These are phyloP conservation scores for Eidolon dupreanum DNA, from an alignment of 2,797 vertebrate genomes.

Conservation along the genomic window DNA sequence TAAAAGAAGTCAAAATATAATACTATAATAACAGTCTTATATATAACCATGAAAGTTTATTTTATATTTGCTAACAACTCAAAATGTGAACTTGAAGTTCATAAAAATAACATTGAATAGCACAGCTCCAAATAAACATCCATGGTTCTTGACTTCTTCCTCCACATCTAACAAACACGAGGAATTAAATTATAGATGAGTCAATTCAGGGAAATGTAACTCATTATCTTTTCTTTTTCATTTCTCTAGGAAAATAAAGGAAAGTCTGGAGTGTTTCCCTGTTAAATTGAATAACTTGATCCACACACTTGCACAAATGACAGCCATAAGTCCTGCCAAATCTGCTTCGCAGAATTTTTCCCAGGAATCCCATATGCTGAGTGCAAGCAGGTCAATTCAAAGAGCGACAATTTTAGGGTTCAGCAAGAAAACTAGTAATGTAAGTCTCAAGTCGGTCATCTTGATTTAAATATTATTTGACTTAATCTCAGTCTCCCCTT, in stretches of 20 bases:
- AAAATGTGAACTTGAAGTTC: neutral
- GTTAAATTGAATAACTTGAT: constrained; percentile 93
- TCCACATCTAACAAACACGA: neutral
- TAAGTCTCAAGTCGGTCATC: constrained; percentile 41
- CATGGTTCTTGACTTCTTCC: neutral
- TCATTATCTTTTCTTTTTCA: constrained; percentile 32
- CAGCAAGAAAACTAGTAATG: constrained; percentile 50
- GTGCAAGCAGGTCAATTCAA: constrained; percentile 43
- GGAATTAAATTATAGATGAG: neutral
- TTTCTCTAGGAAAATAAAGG: constrained; percentile 91
- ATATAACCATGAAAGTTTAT: neutral
- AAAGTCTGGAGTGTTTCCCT: constrained; percentile 91
- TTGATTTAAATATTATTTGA: neutral
- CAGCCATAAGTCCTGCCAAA: constrained; percentile 65
- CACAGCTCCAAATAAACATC: neutral
- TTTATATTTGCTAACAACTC: neutral
- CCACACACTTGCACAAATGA: constrained; percentile 89
- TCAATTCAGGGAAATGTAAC: neutral
- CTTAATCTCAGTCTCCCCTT: neutral
- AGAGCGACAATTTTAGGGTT: constrained; percentile 62
- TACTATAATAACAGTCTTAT: neutral
- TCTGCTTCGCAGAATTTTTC: constrained; percentile 59
- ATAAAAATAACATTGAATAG: constrained; percentile 7
- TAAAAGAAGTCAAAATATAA: neutral
- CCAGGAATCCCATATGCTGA: neutral